Evolutionary conservation across 2,797 vertebrate species (phyloP), one percentile per base, ranked within the genome.

Genomic region (Acrocephalus scirpaceus): DNA sequence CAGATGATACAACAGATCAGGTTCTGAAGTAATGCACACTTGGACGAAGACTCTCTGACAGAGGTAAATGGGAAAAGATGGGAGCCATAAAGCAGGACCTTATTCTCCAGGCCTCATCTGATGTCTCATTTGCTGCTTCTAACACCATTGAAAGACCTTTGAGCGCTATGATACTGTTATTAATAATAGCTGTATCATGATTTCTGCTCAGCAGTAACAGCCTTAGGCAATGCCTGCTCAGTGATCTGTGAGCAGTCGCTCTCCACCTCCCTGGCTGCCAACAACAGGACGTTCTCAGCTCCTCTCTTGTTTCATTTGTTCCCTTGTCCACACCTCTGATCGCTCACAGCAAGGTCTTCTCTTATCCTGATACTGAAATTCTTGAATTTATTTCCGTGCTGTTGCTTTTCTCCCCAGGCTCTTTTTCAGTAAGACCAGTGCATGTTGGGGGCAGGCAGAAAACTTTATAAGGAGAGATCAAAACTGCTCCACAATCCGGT

Each of bases 121-220:
- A 50, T 82, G 47, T 83, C 69, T 92, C 82, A 70, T 88, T 92
- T 92, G 65, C 91, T 92, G 67, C 45, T 94, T 91, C 79, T 88
- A 73, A 70, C 48, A 75, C 65, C 38, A 57, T 11, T 0, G 12
- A 84, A 85, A 90, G 71, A 67, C 21, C 76, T 91, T 76, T 84
- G 79, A 78, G 79, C 79, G 29, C 47, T 38, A 29, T 93, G 94
- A 81, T 42, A 22, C 67, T 84, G 18, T 70, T 95, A 76, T 88
- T 92, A 93, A 84, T 94, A 96, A 96, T 70, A 86, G 40, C 89
- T 88, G 71, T 84, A 90, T 90, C 87, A 73, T 29, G 73, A 57
- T 92, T 94, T 84, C 79, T 90, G 79, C 85, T 91, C 91, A 97
- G 95, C 85, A 88, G 76, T 86, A 91, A 66, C 88, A 93, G 94